phyloP scores from a whole-genome alignment of 2,888 invertebrate species.

The Drosophila parthenogenetica region DNA sequence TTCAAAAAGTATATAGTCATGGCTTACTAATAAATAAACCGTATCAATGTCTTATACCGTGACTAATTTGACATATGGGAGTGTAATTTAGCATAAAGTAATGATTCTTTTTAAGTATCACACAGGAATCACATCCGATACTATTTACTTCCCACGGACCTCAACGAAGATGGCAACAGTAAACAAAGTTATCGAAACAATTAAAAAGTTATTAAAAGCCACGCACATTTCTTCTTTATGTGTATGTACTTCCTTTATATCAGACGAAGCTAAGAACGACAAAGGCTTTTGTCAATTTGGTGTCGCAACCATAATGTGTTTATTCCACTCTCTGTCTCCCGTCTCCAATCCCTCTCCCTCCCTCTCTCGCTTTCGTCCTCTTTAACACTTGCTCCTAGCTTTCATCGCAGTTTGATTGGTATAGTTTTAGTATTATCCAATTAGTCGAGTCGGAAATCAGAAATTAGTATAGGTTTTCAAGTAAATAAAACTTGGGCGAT shows the following conservation, averaged over 20 bases:
- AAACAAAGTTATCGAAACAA: slow-evolving; percentile 59
- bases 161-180: slow-evolving; percentile 13
- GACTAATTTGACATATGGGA: slow-evolving; percentile 55
- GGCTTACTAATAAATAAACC: slow-evolving; percentile 18
- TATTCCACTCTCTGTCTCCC: not conserved
- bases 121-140: slow-evolving; percentile 6
- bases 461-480: not conserved
- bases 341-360: too few relatives aligned
- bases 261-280: slow-evolving; percentile 3
- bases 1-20: slow-evolving; percentile 2
- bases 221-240: slow-evolving; percentile 13
- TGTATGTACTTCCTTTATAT: slow-evolving; percentile 20
- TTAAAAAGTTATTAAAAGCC: slow-evolving; percentile 61
- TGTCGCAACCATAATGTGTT: slow-evolving; percentile 3
- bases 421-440: not conserved
- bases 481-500: too few relatives aligned
- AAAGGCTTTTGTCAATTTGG: slow-evolving; percentile 9
- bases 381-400: not conserved
- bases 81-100: slow-evolving; percentile 25
- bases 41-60: slow-evolving; percentile 27
- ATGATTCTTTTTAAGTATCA: slow-evolving; percentile 14
- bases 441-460: not conserved
- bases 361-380: not conserved
- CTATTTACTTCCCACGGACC: slow-evolving; percentile 12
- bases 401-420: not conserved